Conservation (phyloP, 2,888 invertebrate species). For the Seladonia tumulorum region DNA sequence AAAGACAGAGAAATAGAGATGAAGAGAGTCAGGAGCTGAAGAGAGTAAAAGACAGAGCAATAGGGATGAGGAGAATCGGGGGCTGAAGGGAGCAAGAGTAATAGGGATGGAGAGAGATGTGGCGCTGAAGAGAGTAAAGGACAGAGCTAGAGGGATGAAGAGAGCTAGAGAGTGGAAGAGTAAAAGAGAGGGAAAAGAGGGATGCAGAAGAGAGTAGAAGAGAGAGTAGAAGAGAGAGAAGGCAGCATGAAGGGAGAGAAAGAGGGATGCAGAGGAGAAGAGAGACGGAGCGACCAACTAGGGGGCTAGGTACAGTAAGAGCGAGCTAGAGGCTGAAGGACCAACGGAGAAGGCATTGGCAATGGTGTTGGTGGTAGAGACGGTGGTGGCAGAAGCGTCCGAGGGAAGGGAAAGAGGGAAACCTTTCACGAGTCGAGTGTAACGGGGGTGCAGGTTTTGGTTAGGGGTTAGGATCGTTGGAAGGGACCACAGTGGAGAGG, state of each 20-base stretch:
- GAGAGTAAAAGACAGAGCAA: neutral
- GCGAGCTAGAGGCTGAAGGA: slow-evolving; percentile 7
- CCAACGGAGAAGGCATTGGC: neutral
- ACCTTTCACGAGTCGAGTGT: slow-evolving; percentile 67
- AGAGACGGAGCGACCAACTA: neutral
- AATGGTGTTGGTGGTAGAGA: slow-evolving; percentile 14
- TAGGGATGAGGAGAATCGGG: neutral
- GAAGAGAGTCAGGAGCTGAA: no score
- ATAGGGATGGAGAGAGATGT: no score
- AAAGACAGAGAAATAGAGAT: neutral
- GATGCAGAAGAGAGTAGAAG: no score
- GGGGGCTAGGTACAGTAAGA: neutral
- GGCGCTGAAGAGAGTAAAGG: no score
- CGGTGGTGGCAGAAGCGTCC: neutral
- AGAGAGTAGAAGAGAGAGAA: neutral
- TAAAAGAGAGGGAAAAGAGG: no score
- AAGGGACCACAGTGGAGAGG: slow-evolving; percentile 50
- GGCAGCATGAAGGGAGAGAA: neutral
- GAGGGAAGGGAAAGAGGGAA: slow-evolving; percentile 57
- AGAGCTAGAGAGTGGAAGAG: neutral
- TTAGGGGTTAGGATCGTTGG: slow-evolving; percentile 71
- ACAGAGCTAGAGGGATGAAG: no score
- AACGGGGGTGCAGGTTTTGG: slow-evolving; percentile 71
- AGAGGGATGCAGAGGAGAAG: no score
- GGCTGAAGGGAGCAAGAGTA: no score